Conservation (phyloP, 2,888 invertebrate genomes). For the Leistus spinibarbis region DNA sequence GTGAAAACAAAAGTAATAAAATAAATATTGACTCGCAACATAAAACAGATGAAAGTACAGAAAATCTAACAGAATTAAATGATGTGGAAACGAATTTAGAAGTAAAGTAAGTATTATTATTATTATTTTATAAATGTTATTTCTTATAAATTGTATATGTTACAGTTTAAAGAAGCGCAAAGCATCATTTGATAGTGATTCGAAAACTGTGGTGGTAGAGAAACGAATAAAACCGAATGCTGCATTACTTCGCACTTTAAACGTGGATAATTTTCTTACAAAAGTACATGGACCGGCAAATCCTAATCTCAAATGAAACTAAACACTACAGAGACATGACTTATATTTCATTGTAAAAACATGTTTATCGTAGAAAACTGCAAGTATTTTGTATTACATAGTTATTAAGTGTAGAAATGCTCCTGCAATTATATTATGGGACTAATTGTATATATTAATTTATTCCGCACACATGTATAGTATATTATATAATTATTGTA, state of each 20-base stretch:
- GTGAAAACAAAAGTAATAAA: constrained; percentile 17
- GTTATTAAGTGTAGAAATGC: background rate
- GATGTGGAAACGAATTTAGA: background rate
- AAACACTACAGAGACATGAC: too few relatives aligned
- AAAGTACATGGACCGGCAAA: constrained; percentile 47
- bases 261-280: constrained; percentile 50
- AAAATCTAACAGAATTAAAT: background rate
- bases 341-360: background rate
- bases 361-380: background rate
- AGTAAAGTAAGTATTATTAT: background rate
- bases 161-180: constrained; percentile 47
- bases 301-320: background rate
- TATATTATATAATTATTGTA: too few relatives aligned
- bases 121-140: constrained; percentile 22
- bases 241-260: constrained; percentile 46
- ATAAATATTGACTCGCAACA: constrained; percentile 15
- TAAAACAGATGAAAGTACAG: constrained; percentile 15
- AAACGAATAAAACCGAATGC: constrained; percentile 46
- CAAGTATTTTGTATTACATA: background rate
- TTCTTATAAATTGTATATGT: background rate
- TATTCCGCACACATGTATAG: too few relatives aligned
- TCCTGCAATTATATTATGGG: background rate
- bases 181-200: constrained; percentile 40
- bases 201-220: constrained; percentile 36
- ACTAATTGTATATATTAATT: background rate